Evolutionary conservation across 2,888 invertebrate genomes (phyloP), one percentile per base, ranked within the genome.

Genomic region (Gastracanthus pulcherrimus): DNA sequence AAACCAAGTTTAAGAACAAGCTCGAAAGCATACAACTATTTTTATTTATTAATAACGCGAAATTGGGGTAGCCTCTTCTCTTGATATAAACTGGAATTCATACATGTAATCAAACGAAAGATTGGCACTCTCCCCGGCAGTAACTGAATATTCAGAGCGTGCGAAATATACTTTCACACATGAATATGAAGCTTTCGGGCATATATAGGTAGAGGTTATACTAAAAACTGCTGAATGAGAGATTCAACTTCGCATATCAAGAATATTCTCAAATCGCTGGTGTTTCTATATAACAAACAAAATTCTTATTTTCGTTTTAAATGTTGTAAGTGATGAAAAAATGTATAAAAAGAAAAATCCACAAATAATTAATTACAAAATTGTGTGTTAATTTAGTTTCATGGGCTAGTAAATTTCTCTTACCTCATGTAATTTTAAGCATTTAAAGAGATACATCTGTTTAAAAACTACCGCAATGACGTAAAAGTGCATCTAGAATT

Each of bases 1-100:
- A n/a, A n/a, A n/a, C n/a, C n/a, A n/a, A n/a, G n/a, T n/a, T n/a
- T n/a, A n/a, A n/a, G n/a, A n/a, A n/a, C n/a, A n/a, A n/a, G n/a
- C n/a, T n/a, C n/a, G n/a, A n/a, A n/a, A n/a, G n/a, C n/a, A n/a
- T n/a, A n/a, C 7, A 48, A 19, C 19, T 48, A 19, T 48, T 48
- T 48, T 2, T 45, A 19, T 48, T 48, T 48, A 19, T 48, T 48
- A 48, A 48, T 48, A 48, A 45, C 45, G 45, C 45, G n/a, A n/a
- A n/a, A 45, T 13, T 0, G 45, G n/a, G 11, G 0, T 3, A 7
- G 48, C 55, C 13, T 26, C 23, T 23, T n/a, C n/a, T n/a, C n/a
- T n/a, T n/a, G n/a, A 38, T 67, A 76, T 55, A 76, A 76, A 76
- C 41, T 19, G 41, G 29, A 76, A 76, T 76, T 66, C 67, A 76